Evolutionary conservation across 1,140 invertebrate species (phyloP).

Genomic region (Littorina saxatilis): DNA sequence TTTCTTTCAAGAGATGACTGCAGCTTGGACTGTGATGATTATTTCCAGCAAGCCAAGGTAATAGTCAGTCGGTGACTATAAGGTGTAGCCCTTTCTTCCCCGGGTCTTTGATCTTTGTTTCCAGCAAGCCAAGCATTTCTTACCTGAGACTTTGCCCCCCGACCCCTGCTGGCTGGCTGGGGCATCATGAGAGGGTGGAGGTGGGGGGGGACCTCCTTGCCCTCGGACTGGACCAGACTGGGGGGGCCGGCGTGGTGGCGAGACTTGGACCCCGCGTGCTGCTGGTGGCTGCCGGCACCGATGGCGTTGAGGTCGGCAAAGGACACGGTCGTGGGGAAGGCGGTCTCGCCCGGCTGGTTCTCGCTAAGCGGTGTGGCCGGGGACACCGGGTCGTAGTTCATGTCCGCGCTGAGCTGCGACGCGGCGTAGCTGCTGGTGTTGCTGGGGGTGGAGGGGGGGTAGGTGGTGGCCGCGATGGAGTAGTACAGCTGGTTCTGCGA

Average conservation of each 20-base stretch:
- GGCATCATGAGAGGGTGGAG: constrained; percentile 39
- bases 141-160: constrained; percentile 37
- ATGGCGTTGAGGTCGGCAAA: constrained; percentile 61
- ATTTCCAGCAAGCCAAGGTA: too few relatives aligned
- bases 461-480: constrained; percentile 41
- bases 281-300: constrained; percentile 33
- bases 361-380: constrained; percentile 59
- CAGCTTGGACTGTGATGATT: too few relatives aligned
- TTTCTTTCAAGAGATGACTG: too few relatives aligned
- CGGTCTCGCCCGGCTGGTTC: constrained; percentile 50
- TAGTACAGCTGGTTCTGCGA: constrained; percentile 49
- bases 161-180: constrained; percentile 26
- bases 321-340: constrained; percentile 48
- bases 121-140: too few relatives aligned
- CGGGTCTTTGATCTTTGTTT: too few relatives aligned
- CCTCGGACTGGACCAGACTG: constrained; percentile 1
- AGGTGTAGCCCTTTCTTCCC: too few relatives aligned
- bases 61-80: too few relatives aligned
- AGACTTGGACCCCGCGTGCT: constrained; percentile 23
- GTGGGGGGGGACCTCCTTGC: constrained; percentile 23
- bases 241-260: constrained; percentile 2
- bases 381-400: constrained; percentile 70
- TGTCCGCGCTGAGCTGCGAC: constrained; percentile 45
- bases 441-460: constrained; percentile 32
- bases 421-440: constrained; percentile 36